Evolutionary conservation across 2,797 vertebrate genomes (phyloP).

Genomic region (Ibycter americanus): DNA sequence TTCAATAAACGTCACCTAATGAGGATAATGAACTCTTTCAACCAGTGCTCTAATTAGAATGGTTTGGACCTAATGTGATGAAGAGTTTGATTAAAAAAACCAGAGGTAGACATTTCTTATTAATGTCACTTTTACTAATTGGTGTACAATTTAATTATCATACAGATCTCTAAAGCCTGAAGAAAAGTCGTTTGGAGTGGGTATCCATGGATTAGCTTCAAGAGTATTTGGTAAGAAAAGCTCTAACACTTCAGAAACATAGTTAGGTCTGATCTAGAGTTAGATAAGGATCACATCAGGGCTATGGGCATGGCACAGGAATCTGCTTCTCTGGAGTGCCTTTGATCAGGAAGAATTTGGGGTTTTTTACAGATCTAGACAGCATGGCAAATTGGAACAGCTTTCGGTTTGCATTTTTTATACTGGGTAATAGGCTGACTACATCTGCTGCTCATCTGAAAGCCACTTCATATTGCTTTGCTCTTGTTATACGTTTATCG

Average conservation of each 20-base stretch:
- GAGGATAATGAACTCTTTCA: neutral
- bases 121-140: neutral
- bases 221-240: conserved; percentile 74
- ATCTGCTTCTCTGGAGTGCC: neutral
- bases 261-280: neutral
- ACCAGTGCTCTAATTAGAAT: neutral
- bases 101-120: neutral
- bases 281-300: neutral
- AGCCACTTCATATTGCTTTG: neutral
- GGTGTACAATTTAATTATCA: neutral
- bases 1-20: neutral
- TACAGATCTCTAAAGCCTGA: conserved; percentile 75
- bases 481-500: neutral
- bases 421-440: neutral
- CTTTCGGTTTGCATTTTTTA: neutral
- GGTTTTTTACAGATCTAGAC: neutral
- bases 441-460: neutral
- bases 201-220: conserved; percentile 71
- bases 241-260: neutral
- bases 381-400: neutral
- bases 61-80: neutral
- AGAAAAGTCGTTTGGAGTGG: conserved; percentile 78
- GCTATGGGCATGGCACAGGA: neutral
- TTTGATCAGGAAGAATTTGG: neutral
- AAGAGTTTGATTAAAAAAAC: neutral